Percentiles rank a stretch among this genome's conserved stretches.
Evolutionary conservation across 1,140 invertebrate species (phyloP).

Genomic region (Drosophila ficusphila): DNA sequence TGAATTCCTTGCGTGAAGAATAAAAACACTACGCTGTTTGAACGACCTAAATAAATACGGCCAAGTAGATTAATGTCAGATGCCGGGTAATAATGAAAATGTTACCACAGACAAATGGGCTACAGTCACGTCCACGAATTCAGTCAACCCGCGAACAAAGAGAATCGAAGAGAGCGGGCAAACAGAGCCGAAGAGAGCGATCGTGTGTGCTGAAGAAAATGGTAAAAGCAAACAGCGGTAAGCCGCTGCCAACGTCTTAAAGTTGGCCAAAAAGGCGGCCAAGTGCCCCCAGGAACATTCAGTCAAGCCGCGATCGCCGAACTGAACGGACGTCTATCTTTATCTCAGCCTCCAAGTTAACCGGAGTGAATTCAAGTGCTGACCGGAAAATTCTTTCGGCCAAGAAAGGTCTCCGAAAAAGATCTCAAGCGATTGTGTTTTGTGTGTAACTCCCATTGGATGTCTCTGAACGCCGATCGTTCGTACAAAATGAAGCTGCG

Average conservation of each 20-base stretch:
- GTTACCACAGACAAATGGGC: constrained; percentile 62
- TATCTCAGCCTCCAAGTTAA: constrained; percentile 4
- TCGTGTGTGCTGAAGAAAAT: constrained; percentile 66
- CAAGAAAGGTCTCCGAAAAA: constrained; percentile 24
- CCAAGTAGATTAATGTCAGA: constrained; percentile 68
- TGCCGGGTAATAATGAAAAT: constrained; percentile 48
- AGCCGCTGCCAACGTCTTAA: constrained; percentile 50
- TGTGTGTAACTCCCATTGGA: constrained; percentile 27
- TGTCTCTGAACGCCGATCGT: constrained; percentile 65
- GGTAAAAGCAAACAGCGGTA: constrained; percentile 73
- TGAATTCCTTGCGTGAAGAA: constrained; percentile 12
- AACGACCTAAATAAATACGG: constrained; percentile 66
- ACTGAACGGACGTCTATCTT: constrained; percentile 65
- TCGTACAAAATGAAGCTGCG: constrained; percentile 83
- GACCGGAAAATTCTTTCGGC: constrained; percentile 28
- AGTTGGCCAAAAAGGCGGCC: constrained; percentile 80
- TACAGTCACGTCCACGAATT: constrained; percentile 55
- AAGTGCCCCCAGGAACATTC: constrained; percentile 71
- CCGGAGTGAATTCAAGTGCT: constrained; percentile 22
- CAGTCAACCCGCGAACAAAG: constrained; percentile 1
- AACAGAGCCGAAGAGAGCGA: constrained; percentile 45
- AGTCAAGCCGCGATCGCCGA: constrained; percentile 77
- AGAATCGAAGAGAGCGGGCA: constrained; percentile 23
- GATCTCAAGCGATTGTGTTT: constrained; percentile 28
- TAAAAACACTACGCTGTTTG: constrained; percentile 42